Evolutionary conservation across 2,888 invertebrate species (phyloP).

Genomic region (Tricholauxania praeusta): DNA sequence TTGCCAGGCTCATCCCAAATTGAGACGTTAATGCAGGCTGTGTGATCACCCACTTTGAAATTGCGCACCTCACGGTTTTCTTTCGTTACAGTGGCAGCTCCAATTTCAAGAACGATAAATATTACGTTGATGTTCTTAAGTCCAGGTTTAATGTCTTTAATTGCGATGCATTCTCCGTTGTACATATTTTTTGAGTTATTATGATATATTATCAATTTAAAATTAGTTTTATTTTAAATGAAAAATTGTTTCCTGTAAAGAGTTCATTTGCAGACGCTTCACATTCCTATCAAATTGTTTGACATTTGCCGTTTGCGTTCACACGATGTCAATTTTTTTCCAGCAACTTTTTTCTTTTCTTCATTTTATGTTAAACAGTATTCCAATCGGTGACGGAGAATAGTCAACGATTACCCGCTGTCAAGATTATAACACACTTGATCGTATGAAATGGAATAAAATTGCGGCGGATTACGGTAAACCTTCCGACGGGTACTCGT

Average conservation of each 20-base stretch:
- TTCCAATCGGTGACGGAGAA: no score
- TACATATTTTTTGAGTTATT: slow-evolving; percentile 52
- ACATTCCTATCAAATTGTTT: no score
- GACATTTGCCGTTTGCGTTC: no score
- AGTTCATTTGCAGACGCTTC: neutral
- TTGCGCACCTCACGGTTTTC: slow-evolving; percentile 96
- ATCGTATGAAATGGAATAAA: no score
- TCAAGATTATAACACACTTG: no score
- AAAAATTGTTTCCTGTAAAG: no score
- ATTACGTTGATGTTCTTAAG: slow-evolving; percentile 92
- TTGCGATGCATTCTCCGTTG: slow-evolving; percentile 62
- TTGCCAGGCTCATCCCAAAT: slow-evolving; percentile 98
- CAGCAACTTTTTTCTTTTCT: no score
- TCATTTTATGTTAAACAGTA: no score
- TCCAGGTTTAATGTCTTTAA: slow-evolving; percentile 85
- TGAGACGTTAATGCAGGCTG: slow-evolving; percentile 92
- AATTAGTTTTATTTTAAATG: neutral
- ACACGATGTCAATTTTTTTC: no score
- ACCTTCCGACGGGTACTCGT: no score
- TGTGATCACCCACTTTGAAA: slow-evolving; percentile 89
- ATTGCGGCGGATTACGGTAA: no score
- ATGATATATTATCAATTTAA: slow-evolving; percentile 10
- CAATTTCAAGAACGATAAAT: slow-evolving; percentile 94
- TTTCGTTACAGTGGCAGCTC: slow-evolving; percentile 89
- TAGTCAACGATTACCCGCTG: no score